Evolutionary conservation across 2,797 vertebrate genomes (phyloP).

Genomic region (Anguilla anguilla): DNA sequence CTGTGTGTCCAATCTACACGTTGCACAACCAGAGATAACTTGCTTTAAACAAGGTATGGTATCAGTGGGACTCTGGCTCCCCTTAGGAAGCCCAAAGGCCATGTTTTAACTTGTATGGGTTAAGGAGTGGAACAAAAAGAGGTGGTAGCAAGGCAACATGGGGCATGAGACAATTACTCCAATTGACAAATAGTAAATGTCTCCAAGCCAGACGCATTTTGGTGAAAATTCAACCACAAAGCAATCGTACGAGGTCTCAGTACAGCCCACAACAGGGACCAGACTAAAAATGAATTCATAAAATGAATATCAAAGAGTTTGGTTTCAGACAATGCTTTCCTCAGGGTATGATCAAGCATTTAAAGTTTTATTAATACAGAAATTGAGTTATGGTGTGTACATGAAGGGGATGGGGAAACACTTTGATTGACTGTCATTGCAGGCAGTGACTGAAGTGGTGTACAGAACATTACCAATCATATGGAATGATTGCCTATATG

Average conservation of each 20-base stretch:
- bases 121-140: conserved; percentile 29
- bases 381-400: conserved; percentile 8
- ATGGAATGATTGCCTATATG: neutral
- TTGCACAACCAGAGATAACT: conserved; percentile 7
- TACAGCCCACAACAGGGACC: neutral
- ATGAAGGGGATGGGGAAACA: neutral
- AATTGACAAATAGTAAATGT: conserved; percentile 21
- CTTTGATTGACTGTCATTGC: conserved; percentile 4
- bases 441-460: neutral
- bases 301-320: conserved; percentile 15
- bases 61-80: neutral
- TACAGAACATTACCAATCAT: neutral
- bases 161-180: conserved; percentile 5
- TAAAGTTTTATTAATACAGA: conserved; percentile 20
- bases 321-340: conserved; percentile 16
- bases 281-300: neutral
- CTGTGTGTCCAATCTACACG: neutral
- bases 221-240: conserved; percentile 12
- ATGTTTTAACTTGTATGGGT: conserved; percentile 5
- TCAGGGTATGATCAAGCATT: conserved; percentile 24
- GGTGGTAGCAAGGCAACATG: neutral
- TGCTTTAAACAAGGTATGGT: conserved; percentile 27
- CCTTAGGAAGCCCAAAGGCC: neutral
- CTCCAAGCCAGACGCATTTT: conserved; percentile 1
- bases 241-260: conserved; percentile 17